A percentile compares a stretch with the other conserved stretches of the same genome.
Evolutionary conservation across 2,113 vertebrate species (phyloP).

Genomic region (Choloepus hoffmanni): DNA sequence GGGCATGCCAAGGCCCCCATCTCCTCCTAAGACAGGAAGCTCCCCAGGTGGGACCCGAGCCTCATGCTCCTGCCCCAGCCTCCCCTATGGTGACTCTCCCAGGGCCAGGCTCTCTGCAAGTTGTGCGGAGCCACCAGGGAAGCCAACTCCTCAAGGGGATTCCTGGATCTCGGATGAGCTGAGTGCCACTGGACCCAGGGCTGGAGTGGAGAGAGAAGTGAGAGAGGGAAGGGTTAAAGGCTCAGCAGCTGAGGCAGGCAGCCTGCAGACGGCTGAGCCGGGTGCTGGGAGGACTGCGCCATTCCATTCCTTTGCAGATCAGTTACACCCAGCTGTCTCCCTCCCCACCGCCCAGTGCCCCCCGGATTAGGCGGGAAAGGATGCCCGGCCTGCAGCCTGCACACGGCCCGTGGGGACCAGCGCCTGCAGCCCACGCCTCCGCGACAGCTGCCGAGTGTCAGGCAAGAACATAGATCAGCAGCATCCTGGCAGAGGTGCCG

Average conservation of each 20-base stretch:
- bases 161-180: background rate
- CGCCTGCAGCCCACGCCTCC: constrained; percentile 80
- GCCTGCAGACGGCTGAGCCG: constrained; percentile 74
- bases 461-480: constrained; percentile 80
- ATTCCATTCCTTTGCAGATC: constrained; percentile 82
- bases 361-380: constrained; percentile 82
- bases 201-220: constrained; percentile 10
- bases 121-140: background rate
- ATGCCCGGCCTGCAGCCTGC: constrained; percentile 81
- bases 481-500: constrained; percentile 77
- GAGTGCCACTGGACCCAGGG: constrained; percentile 12
- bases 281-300: constrained; percentile 74
- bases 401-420: constrained; percentile 79
- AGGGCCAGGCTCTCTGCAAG: background rate
- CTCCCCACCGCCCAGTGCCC: constrained; percentile 78
- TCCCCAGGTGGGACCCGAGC: background rate
- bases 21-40: background rate
- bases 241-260: constrained; percentile 71
- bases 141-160: background rate
- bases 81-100: background rate
- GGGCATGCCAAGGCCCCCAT: background rate
- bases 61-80: background rate
- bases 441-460: constrained; percentile 82
- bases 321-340: constrained; percentile 84
- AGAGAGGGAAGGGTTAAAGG: constrained; percentile 82